Base-by-base conservation (phyloP, 2,888 invertebrate genomes). In the Panopea generosa region DNA sequence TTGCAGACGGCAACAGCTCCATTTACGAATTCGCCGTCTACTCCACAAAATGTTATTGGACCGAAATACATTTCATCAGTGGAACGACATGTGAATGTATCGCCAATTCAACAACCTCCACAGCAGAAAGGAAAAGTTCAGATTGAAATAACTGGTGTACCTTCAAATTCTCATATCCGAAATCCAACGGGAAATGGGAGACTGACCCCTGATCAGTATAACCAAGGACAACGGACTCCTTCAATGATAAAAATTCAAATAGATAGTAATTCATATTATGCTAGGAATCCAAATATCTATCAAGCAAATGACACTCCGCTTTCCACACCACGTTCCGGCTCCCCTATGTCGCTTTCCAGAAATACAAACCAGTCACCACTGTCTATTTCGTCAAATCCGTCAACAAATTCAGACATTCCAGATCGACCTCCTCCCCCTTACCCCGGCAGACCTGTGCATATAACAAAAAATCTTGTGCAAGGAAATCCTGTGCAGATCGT, bases 1-100 rank as follows among this genome's bases (percentile, higher is more conserved):
- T 94, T 98, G 81, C 98, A 98, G 93, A 98, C 98, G 18, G 98
- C 98, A 11, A 97, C 97, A 57, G 98, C 97, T n/a, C 98, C 98
- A 0, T 95, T 96, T 55, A 70, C 71, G 24, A 75, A 71, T 11
- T 59, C 61, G 22, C 6, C 33, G 6, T 78, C 70, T 16, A 96
- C 96, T 2, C 66, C 70, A 63, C 66, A 56, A 57, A n/a, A 18
- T n/a, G 27, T 26, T n/a, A 33, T 20, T 7, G 77, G 70, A 50
- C 83, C 63, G 26, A 89, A 83, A 63, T 91, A 87, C 74, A 87
- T 89, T 50, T 88, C 92, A 1, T 91, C 90, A 24, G 87, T 90
- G 33, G 88, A 91, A 67, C 84, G 89, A 52, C 87, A 89, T 66
- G 87, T 91, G 6, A 90, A 87, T 68, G 92, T 93, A 49, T 83